Base-by-base conservation (phyloP, 2,113 vertebrate species). In the Corythornis cristatus region DNA sequence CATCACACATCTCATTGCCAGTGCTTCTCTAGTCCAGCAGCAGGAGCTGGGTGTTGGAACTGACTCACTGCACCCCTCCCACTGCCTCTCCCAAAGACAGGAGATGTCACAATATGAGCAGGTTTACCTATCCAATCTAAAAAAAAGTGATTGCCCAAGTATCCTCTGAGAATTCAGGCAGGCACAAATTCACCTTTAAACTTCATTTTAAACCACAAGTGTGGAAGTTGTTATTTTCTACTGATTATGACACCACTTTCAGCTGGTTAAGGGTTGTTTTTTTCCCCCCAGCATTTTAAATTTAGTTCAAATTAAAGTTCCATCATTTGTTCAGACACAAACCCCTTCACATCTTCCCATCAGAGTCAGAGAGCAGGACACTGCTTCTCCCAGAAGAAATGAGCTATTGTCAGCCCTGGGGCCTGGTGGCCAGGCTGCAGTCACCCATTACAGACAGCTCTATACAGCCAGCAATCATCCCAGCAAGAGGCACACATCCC, bases 381-480 rank as follows among this genome's bases (percentile, higher is more conserved):
- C 2, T 58, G 22, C 79, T 51, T 5, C 60, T 51, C 67, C 45
- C 77, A 25, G 9, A 3, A 64, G 29, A 21, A 57, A 23, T 3
- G 6, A 48, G 51, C 43, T 65, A 15, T 5, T 31, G 56, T 2
- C 25, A 46, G 43, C 54, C 19, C 22, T 46, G 62, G 61, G 81
- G 43, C 42, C 21, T 2, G n/a, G 25, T 37, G 4, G 74, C 21
- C 80, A 68, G 22, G 33, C 46, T 75, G 14, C 50, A 93, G 83
- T 12, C 13, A 45, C 19, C 77, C 76, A 9, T 18, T 12, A 53
- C 62, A 70, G 51, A 53, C 4, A 86, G 72, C 29, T 37, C 65
- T 89, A 64, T 2, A 51, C 65, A 96, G 80, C 77, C 92, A 80
- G 88, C 92, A 75, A 72, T 42, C 85, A 76, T 29, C 62, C 86